Evolutionary conservation across 2,797 vertebrate genomes (phyloP).

Genomic region (Loris lydekkerianus): DNA sequence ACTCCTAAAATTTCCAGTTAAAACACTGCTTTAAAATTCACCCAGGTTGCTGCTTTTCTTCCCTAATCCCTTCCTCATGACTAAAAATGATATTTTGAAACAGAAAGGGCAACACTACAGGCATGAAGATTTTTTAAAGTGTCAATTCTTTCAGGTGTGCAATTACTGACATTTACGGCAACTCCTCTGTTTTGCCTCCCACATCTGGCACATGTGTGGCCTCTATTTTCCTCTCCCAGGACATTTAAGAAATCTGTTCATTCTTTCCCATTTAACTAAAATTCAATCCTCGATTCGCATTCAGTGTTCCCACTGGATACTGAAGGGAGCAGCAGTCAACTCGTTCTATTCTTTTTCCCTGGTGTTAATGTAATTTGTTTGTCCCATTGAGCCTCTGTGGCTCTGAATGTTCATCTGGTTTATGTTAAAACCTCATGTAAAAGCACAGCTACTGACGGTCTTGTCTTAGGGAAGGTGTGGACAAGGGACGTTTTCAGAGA

Average conservation of each 20-base stretch:
- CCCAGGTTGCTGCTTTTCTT: background rate
- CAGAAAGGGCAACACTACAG: background rate
- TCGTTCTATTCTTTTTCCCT: background rate
- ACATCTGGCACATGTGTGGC: background rate
- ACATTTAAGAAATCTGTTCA: background rate
- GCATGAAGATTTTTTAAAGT: background rate
- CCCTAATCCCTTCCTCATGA: background rate
- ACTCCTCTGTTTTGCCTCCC: background rate
- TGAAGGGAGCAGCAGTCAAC: background rate
- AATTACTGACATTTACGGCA: background rate
- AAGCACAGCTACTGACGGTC: background rate
- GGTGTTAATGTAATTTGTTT: background rate
- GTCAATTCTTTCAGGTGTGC: background rate
- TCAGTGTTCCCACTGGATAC: background rate
- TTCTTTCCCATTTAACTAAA: constrained; percentile 1
- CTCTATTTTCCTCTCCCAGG: background rate
- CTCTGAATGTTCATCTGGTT: background rate
- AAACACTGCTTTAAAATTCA: background rate
- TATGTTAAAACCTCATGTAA: background rate
- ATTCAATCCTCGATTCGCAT: background rate
- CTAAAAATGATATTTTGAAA: constrained; percentile 19
- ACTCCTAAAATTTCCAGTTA: background rate
- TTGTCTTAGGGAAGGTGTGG: background rate
- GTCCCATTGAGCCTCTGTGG: background rate
- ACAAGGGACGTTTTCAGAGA: background rate